phyloP scores from a whole-genome alignment of 2,113 vertebrate genomes.

The Hippocampus comes region DNA sequence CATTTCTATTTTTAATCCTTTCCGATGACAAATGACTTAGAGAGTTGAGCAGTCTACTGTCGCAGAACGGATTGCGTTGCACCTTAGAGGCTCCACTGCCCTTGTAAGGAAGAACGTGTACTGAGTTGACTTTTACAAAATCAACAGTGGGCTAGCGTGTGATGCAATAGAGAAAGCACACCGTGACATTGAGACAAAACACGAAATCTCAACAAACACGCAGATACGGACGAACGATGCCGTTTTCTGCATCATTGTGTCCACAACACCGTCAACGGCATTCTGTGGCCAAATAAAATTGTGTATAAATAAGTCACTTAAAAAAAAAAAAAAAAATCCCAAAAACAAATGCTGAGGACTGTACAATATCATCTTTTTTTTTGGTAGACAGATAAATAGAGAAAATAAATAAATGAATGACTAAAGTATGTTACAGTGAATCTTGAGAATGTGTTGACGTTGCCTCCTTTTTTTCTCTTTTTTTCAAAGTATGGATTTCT shows the following conservation, averaged over 20 bases:
- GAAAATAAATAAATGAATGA: constrained; percentile 54
- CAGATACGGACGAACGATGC: constrained; percentile 42
- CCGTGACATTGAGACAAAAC: constrained; percentile 31
- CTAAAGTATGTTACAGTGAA: constrained; percentile 55
- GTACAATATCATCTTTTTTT: constrained; percentile 28
- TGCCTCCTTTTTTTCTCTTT: constrained; percentile 27
- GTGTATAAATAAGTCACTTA: constrained; percentile 60
- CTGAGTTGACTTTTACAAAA: constrained; percentile 3
- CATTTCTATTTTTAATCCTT: not conserved
- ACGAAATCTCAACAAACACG: constrained; percentile 49
- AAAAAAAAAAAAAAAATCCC: constrained; percentile 48
- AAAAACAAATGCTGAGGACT: constrained; percentile 51
- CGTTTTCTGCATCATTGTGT: constrained; percentile 60
- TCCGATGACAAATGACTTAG: not conserved
- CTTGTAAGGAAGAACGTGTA: constrained; percentile 6
- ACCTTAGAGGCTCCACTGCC: constrained; percentile 2
- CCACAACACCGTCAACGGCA: constrained; percentile 39
- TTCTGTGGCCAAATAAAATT: constrained; percentile 37
- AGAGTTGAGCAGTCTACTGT: not conserved
- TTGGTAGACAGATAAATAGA: constrained; percentile 68
- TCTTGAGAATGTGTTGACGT: constrained; percentile 37
- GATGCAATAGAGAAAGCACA: constrained; percentile 34
- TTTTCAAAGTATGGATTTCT: constrained; percentile 45
- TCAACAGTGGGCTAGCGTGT: constrained; percentile 7
- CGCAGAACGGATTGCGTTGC: not conserved